A percentile compares a stretch with the other conserved stretches of the same genome.
These are phyloP conservation scores for Hippasteria phrygiana DNA, from an alignment of 53 echinoderm and acorn worm genomes.

Conservation along the genomic window DNA sequence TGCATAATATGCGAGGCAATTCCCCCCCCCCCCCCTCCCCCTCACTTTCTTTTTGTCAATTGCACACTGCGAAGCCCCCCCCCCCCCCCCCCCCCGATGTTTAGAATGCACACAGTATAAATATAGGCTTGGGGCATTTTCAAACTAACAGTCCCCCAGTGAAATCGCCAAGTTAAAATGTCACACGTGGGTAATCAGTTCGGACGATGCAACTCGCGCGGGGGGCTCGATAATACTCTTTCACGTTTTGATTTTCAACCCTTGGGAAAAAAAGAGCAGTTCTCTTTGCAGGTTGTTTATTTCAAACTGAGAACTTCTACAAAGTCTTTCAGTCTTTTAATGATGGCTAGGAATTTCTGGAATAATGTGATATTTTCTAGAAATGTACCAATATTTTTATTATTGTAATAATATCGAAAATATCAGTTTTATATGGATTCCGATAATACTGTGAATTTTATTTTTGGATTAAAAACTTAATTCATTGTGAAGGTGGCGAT, in stretches of 20 bases:
- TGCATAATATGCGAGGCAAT: neutral
- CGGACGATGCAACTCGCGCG: slow-evolving; percentile 4
- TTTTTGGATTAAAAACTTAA: too few relatives aligned
- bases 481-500: too few relatives aligned
- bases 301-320: neutral
- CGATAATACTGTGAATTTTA: too few relatives aligned
- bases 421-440: too few relatives aligned
- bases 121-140: slow-evolving; percentile 11
- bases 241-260: neutral
- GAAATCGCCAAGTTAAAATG: slow-evolving; percentile 23
- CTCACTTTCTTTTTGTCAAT: neutral
- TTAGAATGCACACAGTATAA: slow-evolving; percentile 37
- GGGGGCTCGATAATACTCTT: slow-evolving; percentile 15
- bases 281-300: neutral
- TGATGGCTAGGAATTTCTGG: too few relatives aligned
- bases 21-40: neutral
- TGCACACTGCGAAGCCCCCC: neutral
- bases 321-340: too few relatives aligned
- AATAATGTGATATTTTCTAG: too few relatives aligned
- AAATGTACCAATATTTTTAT: too few relatives aligned
- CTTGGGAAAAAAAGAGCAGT: neutral
- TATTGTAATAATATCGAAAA: too few relatives aligned
- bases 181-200: slow-evolving; percentile 33
- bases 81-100: slow-evolving; percentile 18
- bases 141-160: neutral